Evolutionary conservation across 1,140 invertebrate species (phyloP).

Genomic region (Thalassaphorura encarpata): DNA sequence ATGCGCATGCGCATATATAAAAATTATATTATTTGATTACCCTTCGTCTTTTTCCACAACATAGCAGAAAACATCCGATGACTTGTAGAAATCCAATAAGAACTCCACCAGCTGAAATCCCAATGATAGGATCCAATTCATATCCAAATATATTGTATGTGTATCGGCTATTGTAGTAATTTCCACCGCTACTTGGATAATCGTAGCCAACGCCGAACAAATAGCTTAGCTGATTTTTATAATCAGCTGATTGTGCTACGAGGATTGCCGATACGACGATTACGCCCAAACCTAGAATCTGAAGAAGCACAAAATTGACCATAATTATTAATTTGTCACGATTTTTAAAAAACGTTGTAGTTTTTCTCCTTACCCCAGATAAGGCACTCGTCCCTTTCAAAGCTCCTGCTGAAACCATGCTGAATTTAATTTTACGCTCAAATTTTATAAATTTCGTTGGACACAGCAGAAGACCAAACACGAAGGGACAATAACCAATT

Average conservation of each 20-base stretch:
- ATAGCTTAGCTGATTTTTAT: background rate
- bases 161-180: conserved; percentile 1
- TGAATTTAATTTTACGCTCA: background rate
- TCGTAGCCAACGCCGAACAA: conserved; percentile 7
- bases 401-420: background rate
- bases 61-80: conserved; percentile 5
- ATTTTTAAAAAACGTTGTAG: background rate
- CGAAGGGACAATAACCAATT: background rate
- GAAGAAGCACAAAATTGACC: background rate
- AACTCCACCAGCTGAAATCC: conserved; percentile 11
- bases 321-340: too few relatives aligned
- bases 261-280: conserved; percentile 4
- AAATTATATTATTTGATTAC: background rate
- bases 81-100: conserved; percentile 15
- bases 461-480: background rate
- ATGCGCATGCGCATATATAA: background rate
- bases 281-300: conserved; percentile 6
- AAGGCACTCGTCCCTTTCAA: background rate
- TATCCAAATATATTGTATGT: conserved; percentile 18
- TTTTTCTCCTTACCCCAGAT: conserved; percentile 1
- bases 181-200: background rate
- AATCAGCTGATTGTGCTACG: background rate
- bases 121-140: conserved; percentile 17
- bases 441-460: background rate
- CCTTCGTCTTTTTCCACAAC: conserved; percentile 7